Base-by-base conservation (phyloP, 2,113 vertebrate genomes). In the Lampris megalopsis region DNA sequence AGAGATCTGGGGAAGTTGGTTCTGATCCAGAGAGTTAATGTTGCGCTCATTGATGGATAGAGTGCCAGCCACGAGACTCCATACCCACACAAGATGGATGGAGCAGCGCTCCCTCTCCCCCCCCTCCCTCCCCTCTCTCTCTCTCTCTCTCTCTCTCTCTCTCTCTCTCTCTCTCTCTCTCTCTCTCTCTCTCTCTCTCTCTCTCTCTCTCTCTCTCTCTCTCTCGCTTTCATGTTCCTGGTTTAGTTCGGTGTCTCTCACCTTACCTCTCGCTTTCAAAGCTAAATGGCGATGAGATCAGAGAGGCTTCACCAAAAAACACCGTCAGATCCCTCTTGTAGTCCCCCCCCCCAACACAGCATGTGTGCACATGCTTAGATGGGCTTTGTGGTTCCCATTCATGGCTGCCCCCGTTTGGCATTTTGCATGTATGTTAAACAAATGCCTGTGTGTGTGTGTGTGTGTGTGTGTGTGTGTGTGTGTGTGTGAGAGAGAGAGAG, bases 11-110 rank as follows among this genome's bases (percentile, higher is more conserved):
- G 84, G 89, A 89, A 87, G 80, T 92, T 94, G 93, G 93, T 93
- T 91, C 88, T 82, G 91, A 92, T 94, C 93, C 93, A 94, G 86
- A 90, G 87, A 92, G 93, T 93, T 94, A 92, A 93, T 93, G 91
- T 93, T 92, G 93, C 91, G 87, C 88, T 91, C 91, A 91, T 87
- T 94, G 92, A 93, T 93, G 91, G 91, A 93, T 93, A 90, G 86
- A 85, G 86, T 91, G 90, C 90, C 91, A 93, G 82, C 84, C 83
- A 83, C 59, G 71, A 86, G 81, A 81, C 91, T 91, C 85, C 90
- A 87, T 86, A 82, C 85, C 87, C 88, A 81, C 86, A 86, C 87
- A 91, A 91, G 85, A 93, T 91, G 88, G 87, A 94, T 93, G 75
- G 72, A 89, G 82, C 72, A 13, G 7, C 40, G 38, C 72, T 80